Evolutionary conservation across 1,140 invertebrate genomes (phyloP).

Genomic region (Brachionus angularis): DNA sequence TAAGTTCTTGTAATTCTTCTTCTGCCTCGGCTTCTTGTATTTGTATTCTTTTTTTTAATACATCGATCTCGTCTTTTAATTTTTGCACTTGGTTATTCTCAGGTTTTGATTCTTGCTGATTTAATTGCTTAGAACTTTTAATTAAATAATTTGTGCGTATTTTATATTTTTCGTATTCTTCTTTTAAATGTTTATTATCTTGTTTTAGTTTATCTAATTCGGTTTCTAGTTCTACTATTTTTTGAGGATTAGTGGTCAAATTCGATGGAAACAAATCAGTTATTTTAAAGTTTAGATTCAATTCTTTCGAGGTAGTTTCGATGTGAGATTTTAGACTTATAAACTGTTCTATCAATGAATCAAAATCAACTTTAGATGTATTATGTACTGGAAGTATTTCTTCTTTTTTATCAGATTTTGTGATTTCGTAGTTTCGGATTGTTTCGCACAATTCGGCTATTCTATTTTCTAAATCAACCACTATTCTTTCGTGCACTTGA

Average conservation of each 20-base stretch:
- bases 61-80: conserved; percentile 15
- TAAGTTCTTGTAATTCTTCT: background rate
- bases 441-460: conserved; percentile 19
- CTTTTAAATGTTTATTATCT: background rate
- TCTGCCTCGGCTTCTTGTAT: background rate
- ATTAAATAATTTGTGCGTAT: conserved; percentile 8
- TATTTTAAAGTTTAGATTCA: too few species aligned
- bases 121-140: background rate
- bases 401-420: background rate
- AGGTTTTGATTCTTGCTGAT: background rate
- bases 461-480: background rate
- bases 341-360: too few species aligned
- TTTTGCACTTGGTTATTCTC: background rate
- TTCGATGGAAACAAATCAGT: background rate
- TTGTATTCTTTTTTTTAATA: background rate
- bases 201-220: conserved; percentile 10
- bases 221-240: background rate
- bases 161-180: conserved; percentile 36
- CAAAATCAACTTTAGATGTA: too few species aligned
- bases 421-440: background rate
- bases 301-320: too few species aligned
- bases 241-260: conserved; percentile 12
- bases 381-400: too few species aligned
- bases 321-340: too few species aligned
- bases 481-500: background rate